These are phyloP conservation scores for Clytia hemisphaerica DNA, from an alignment of 30 jellyfish, hydroid and myxozoan species.

Conservation along the genomic window DNA sequence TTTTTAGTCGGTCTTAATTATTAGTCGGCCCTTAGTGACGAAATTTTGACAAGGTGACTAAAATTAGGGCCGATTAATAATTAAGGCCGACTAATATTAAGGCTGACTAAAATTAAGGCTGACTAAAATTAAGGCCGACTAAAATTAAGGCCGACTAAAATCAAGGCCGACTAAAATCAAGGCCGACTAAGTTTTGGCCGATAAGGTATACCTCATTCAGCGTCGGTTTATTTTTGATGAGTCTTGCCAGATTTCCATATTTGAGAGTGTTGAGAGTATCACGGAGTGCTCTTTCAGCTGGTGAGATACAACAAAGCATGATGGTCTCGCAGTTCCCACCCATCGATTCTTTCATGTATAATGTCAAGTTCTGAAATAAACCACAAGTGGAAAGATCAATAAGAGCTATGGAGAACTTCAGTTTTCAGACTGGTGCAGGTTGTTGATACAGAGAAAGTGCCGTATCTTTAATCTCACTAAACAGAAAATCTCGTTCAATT, in stretches of 20 bases:
- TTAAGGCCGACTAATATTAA: too few species aligned
- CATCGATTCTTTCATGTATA: constrained; percentile 92
- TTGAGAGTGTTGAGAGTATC: constrained; percentile 76
- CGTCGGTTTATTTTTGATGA: constrained; percentile 74
- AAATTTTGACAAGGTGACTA: too few species aligned
- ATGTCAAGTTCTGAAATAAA: constrained; percentile 60
- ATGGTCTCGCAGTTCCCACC: constrained; percentile 94
- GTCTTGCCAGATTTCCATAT: constrained; percentile 89
- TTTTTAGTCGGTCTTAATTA: too few species aligned
- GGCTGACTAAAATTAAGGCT: too few species aligned
- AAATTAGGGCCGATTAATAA: too few species aligned
- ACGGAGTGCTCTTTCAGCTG: constrained; percentile 52
- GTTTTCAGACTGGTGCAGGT: not conserved
- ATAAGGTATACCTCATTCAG: constrained; percentile 69
- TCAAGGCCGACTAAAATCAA: too few species aligned
- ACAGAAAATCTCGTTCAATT: too few species aligned
- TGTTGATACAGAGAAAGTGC: not conserved
- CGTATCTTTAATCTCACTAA: not conserved
- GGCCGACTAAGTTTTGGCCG: too few species aligned
- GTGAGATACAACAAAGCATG: constrained; percentile 87
- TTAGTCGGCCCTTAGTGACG: too few species aligned
- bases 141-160: too few species aligned
- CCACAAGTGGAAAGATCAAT: constrained; percentile 1
- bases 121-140: too few species aligned
- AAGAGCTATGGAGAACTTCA: too few species aligned